Conservation (phyloP, 2,888 invertebrate species). For the Tanaodytes sp. region DNA sequence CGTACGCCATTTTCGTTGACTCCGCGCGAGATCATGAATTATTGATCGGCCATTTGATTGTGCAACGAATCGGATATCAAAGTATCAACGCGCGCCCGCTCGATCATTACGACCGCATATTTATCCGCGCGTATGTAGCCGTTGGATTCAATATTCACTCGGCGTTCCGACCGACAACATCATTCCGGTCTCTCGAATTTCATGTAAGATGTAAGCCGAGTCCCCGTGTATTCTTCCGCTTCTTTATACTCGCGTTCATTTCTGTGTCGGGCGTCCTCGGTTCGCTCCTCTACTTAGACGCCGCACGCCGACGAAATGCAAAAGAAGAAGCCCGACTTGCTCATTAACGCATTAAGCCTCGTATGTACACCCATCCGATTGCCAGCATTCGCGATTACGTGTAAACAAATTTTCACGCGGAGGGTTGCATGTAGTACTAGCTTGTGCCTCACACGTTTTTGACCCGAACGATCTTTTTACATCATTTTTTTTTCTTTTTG, state of each 20-base stretch:
- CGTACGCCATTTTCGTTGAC: constrained; percentile 48
- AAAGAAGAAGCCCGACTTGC: constrained; percentile 48
- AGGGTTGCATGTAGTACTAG: no score
- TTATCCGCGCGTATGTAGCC: constrained; percentile 24
- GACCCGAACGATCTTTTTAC: no score
- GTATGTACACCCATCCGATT: constrained; percentile 36
- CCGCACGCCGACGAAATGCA: constrained; percentile 37
- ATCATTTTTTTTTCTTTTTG: no score
- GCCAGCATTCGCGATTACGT: constrained; percentile 33
- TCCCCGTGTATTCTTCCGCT: constrained; percentile 44
- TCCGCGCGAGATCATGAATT: constrained; percentile 48
- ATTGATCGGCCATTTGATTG: constrained; percentile 51
- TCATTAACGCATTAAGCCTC: constrained; percentile 59
- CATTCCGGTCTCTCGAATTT: constrained; percentile 49
- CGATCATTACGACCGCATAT: constrained; percentile 45
- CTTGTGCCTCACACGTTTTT: no score
- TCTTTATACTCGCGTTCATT: constrained; percentile 41
- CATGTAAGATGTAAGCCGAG: constrained; percentile 50
- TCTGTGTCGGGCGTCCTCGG: constrained; percentile 36
- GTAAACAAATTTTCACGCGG: background rate
- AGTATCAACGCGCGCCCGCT: constrained; percentile 46
- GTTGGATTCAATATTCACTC: constrained; percentile 42
- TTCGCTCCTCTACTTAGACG: constrained; percentile 39
- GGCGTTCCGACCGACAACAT: constrained; percentile 44
- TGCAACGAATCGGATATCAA: constrained; percentile 51